Percentiles rank a stretch among this genome's conserved stretches.
phyloP scores from a whole-genome alignment of 2,888 invertebrate genomes.

The Sipha maydis region DNA sequence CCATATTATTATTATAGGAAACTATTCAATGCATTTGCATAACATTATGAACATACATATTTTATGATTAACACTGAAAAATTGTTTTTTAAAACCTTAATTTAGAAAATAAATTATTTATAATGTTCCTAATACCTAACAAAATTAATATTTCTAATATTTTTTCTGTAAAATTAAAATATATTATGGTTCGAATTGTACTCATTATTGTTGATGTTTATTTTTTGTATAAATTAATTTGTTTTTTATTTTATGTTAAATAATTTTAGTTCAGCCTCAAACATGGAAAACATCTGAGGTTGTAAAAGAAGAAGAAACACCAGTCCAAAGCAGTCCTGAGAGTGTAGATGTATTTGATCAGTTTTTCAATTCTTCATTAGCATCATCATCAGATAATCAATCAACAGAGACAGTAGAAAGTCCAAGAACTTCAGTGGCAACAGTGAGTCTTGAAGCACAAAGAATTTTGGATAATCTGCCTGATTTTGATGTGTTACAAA shows the following conservation, averaged over 20 bases:
- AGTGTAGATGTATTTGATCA: slow-evolving; percentile 22
- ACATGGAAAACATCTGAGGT: slow-evolving; percentile 29
- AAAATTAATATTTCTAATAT: neutral
- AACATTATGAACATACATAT: neutral
- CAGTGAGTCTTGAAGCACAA: slow-evolving; percentile 64
- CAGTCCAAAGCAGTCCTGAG: slow-evolving; percentile 21
- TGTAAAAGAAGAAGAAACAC: slow-evolving; percentile 3
- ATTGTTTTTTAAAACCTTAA: neutral
- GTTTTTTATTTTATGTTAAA: neutral
- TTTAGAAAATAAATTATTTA: neutral
- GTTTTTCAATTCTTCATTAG: slow-evolving; percentile 15
- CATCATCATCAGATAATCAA: slow-evolving; percentile 4
- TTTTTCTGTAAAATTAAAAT: neutral
- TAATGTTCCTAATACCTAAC: neutral
- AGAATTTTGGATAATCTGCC: slow-evolving; percentile 64
- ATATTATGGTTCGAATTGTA: neutral
- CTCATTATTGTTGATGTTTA: neutral
- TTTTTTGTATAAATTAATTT: neutral
- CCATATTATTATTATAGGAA: neutral
- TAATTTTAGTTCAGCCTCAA: slow-evolving; percentile 54
- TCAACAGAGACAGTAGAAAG: neutral
- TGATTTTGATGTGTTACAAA: slow-evolving; percentile 64
- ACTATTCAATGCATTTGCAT: neutral
- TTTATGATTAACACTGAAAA: neutral
- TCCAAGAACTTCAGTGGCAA: neutral